These are phyloP conservation scores for Endotricha flammealis DNA, from an alignment of 2,888 invertebrate genomes.

Conservation along the genomic window DNA sequence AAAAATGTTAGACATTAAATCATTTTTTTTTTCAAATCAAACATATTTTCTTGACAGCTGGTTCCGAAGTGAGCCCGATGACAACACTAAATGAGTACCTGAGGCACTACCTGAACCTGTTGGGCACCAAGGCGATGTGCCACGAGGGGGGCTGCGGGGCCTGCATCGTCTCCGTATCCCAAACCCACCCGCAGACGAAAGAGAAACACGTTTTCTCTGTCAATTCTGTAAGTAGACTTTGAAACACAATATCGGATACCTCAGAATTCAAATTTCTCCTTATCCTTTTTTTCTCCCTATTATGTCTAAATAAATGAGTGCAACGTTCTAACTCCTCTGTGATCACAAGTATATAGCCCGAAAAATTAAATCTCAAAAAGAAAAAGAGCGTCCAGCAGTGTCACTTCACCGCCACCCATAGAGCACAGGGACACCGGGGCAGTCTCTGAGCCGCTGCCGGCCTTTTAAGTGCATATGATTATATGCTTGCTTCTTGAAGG, in stretches of 20 bases:
- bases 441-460: too few species aligned
- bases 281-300: too few species aligned
- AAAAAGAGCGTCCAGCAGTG: too few species aligned
- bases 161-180: conserved; percentile 75
- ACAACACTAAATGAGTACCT: conserved; percentile 80
- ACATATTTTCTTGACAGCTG: conserved; percentile 31
- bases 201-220: conserved; percentile 74
- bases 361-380: too few species aligned
- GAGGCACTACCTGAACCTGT: conserved; percentile 73
- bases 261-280: too few species aligned
- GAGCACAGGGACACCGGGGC: too few species aligned
- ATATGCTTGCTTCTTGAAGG: too few species aligned
- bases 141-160: conserved; percentile 84
- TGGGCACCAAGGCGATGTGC: conserved; percentile 84
- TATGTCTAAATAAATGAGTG: conserved; percentile 2
- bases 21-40: conserved; percentile 3
- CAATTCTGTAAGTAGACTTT: conserved; percentile 80
- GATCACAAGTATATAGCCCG: too few species aligned
- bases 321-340: background rate
- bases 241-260: too few species aligned
- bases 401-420: too few species aligned
- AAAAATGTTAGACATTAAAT: too few species aligned
- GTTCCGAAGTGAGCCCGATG: conserved; percentile 47
- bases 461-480: too few species aligned
- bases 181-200: conserved; percentile 63